Base-by-base conservation (phyloP, 2,113 vertebrate genomes). In the Cavia aperea region DNA sequence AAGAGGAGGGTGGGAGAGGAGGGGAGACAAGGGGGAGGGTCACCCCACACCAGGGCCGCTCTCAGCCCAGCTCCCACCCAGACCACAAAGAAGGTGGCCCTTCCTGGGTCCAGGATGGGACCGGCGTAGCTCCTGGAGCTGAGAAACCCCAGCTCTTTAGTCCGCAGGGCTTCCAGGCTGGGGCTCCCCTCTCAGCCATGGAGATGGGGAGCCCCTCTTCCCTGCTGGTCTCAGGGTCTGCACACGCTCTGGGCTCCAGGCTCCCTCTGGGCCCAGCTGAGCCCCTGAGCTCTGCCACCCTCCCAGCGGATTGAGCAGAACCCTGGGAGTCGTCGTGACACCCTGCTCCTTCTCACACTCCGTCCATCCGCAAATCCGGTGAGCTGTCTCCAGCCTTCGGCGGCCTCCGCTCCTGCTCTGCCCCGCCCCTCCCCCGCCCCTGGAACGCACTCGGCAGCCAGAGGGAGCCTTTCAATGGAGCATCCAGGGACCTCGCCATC, bases 401-500 rank as follows among this genome's bases (percentile, higher is more conserved):
- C 70, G 33, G 72, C 92, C 89, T 86, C 79, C 68, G 19, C 90
- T 92, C 63, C 63, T 1, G 70, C 31, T 70, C 70, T 81, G 82
- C 78, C 58, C 81, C 0, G n/a, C 88, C 79, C 93, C 91, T 81
- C 93, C 88, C 78, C 83, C n/a, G 13, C 19, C 6, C 13, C 36
- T 60, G 82, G 58, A 56, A 46, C 39, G 39, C 39, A 39, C 54
- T n/a, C 58, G 23, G 94, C 83, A 87, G 82, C 90, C 85, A 82
- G 88, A 93, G 93, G 91, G 91, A 83, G 84, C 81, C 54, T 94
- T 77, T 79, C 26, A 58, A 93, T 16, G 86, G 93, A n/a, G 72
- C 51, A 24, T 84, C 95, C 86, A 73, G 90, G 92, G 95, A 78
- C 92, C 86, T 82, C 88, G 49, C 90, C 95, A 94, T 93, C 95